Evolutionary conservation across 2,888 invertebrate species (phyloP).

Genomic region (Leptopilina syphax): DNA sequence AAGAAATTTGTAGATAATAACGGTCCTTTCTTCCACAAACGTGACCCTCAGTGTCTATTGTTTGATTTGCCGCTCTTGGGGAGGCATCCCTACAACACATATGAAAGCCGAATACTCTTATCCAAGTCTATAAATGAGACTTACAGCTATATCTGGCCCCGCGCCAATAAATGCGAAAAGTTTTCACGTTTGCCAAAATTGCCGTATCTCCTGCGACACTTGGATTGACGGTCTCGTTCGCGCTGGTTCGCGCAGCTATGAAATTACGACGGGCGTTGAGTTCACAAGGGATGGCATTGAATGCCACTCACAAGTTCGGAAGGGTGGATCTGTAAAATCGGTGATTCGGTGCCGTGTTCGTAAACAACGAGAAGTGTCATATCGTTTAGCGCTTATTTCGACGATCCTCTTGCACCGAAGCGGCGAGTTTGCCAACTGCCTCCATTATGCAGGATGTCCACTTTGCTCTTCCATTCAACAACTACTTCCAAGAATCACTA

Average conservation of each 20-base stretch:
- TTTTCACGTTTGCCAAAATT: constrained; percentile 30
- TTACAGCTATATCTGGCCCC: neutral
- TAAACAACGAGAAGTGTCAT: constrained; percentile 34
- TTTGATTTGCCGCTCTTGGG: constrained; percentile 30
- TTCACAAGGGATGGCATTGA: constrained; percentile 14
- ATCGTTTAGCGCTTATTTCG: constrained; percentile 1
- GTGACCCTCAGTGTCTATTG: constrained; percentile 28
- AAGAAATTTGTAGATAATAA: constrained; percentile 37
- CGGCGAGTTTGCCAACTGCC: constrained; percentile 37
- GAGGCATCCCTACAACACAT: neutral
- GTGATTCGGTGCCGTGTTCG: constrained; percentile 19
- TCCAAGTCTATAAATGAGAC: neutral
- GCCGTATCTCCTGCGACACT: constrained; percentile 28
- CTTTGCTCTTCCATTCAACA: constrained; percentile 25
- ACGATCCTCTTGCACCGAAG: constrained; percentile 16
- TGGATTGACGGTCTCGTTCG: constrained; percentile 16
- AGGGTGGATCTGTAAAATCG: constrained; percentile 29
- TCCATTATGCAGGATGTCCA: constrained; percentile 38
- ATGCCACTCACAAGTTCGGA: constrained; percentile 12
- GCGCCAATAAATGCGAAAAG: constrained; percentile 36
- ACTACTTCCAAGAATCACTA: neutral
- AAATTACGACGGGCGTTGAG: constrained; percentile 30
- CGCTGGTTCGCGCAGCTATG: constrained; percentile 30
- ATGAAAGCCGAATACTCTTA: neutral
- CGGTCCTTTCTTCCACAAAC: constrained; percentile 11